Conservation (phyloP, 2,113 vertebrate species). For the Chionodraco myersi region DNA sequence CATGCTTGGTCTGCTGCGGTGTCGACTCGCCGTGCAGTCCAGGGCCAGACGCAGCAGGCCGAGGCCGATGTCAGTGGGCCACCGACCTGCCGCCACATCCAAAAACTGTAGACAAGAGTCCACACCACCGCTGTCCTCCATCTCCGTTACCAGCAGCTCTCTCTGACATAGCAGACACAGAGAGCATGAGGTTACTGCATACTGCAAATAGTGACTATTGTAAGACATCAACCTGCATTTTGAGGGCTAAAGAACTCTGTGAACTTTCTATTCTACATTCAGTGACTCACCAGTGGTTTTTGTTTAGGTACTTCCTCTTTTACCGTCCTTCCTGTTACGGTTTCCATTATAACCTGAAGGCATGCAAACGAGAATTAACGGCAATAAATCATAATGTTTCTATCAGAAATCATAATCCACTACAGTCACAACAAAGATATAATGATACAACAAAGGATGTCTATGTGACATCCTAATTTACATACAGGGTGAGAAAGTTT, state of each 20-base stretch:
- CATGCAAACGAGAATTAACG: slow-evolving; percentile 14
- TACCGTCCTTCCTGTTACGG: slow-evolving; percentile 77
- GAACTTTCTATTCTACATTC: background rate
- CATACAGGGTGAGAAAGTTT: background rate
- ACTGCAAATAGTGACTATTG: background rate
- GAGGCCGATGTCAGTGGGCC: slow-evolving; percentile 72
- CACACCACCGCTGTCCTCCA: slow-evolving; percentile 79
- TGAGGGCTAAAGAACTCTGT: background rate
- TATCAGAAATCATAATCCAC: background rate
- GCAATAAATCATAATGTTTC: background rate
- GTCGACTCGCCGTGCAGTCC: slow-evolving; percentile 61
- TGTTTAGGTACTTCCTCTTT: slow-evolving; percentile 71
- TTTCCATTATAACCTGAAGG: slow-evolving; percentile 82
- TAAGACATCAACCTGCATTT: background rate
- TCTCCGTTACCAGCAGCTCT: slow-evolving; percentile 68
- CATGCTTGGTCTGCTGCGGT: slow-evolving; percentile 73
- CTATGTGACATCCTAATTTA: background rate
- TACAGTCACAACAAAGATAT: background rate
- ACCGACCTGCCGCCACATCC: slow-evolving; percentile 73
- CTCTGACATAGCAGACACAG: slow-evolving; percentile 62
- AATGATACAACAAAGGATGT: background rate
- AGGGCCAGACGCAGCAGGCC: slow-evolving; percentile 73
- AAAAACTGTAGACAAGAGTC: slow-evolving; percentile 78
- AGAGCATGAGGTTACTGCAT: background rate
- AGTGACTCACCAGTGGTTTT: slow-evolving; percentile 76